A percentile compares a stretch with the other conserved stretches of the same genome.
phyloP scores from a whole-genome alignment of 2,113 vertebrate species.

The Lathamus discolor region DNA sequence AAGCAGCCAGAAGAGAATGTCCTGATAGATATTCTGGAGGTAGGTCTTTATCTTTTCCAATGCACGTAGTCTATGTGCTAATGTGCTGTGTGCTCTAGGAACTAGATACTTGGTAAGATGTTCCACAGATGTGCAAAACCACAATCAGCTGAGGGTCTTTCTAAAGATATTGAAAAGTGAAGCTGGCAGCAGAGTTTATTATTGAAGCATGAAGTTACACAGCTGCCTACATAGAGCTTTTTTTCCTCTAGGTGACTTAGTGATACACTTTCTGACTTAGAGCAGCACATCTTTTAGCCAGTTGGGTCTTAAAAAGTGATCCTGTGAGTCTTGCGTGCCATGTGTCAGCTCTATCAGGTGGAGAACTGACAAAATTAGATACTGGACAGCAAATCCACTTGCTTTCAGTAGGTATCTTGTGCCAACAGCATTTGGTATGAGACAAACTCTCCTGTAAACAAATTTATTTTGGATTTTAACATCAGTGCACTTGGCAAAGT shows the following conservation, averaged over 20 bases:
- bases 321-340: background rate
- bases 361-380: background rate
- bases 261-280: background rate
- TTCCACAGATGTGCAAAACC: background rate
- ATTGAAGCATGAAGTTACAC: background rate
- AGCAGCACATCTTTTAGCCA: background rate
- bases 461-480: background rate
- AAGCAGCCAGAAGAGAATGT: slow-evolving; percentile 91
- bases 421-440: background rate
- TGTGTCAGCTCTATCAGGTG: background rate
- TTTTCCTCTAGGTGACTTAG: background rate
- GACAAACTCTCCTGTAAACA: background rate
- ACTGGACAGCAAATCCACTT: background rate
- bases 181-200: background rate
- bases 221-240: background rate
- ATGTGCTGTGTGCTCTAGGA: background rate
- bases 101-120: background rate
- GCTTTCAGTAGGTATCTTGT: background rate
- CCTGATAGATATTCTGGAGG: slow-evolving; percentile 93
- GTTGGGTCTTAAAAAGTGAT: background rate
- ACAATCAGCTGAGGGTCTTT: background rate
- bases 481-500: background rate
- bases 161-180: background rate
- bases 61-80: background rate
- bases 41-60: slow-evolving; percentile 13